Evolutionary conservation across 2,113 vertebrate genomes (phyloP), one percentile per base, ranked within the genome.

Genomic region (Acanthisitta chloris): DNA sequence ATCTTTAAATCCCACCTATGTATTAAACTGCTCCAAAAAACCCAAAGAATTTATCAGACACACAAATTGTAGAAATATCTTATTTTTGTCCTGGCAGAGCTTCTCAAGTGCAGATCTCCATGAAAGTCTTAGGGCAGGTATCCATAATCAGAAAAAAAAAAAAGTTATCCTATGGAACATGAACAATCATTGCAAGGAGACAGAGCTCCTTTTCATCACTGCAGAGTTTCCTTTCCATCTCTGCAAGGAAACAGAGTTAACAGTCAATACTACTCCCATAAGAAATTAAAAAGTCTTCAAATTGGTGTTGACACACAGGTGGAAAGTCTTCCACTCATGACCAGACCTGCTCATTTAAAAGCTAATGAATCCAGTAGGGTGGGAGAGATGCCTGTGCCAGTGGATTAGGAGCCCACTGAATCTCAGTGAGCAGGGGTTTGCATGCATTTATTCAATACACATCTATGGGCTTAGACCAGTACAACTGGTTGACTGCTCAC

Each of bases 1-100:
- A 93, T 46, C 85, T 95, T 90, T 58, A 96, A 97, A 96, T 93
- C 92, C 78, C 58, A 92, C 62, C 79, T 78, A 88, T 73, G 83
- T 86, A 94, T 96, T 92, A 86, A 54, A 88, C 58, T 34, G 42
- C 49, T 86, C 28, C 10, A 67, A 86, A 51, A 59, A 52, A 83
- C n/a, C n/a, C n/a, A n/a, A 52, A 65, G 14, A 71, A 85, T 55
- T 24, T 77, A 28, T 71, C 64, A 86, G 49, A 62, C 29, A n/a
- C 14, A 62, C 29, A 77, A 80, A 88, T 26, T 62, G 15, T 48
- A 79, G 78, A 80, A 94, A 85, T 69, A 73, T 4, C 58, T 73
- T 87, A 34, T 72, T 82, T 82, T 89, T 71, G 33, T 59, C 31
- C 38, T 70, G 34, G 34, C 21, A 83, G 78, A 73, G 14, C 31